Conservation (phyloP, 2,113 vertebrate genomes). For the Rousettus leschenaultii region DNA sequence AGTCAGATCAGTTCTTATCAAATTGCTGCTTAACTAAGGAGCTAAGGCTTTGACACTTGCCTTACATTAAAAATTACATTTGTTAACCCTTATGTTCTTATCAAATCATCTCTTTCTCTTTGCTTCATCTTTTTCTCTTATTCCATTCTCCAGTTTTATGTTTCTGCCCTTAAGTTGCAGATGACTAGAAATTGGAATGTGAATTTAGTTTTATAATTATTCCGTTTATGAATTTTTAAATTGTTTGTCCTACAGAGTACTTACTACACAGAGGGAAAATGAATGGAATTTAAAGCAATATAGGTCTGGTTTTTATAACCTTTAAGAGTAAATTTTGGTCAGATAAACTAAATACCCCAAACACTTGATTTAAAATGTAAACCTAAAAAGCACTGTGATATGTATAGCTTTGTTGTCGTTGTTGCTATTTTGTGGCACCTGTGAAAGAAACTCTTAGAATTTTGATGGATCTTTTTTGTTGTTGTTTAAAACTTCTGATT, state of each 20-base stretch:
- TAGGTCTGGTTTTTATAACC: neutral
- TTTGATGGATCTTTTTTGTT: neutral
- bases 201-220: neutral
- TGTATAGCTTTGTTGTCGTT: neutral
- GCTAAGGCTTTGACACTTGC: neutral
- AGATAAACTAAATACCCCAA: neutral
- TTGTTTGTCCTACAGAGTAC: neutral
- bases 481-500: neutral
- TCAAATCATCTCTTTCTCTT: neutral
- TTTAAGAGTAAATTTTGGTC: neutral
- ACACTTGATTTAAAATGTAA: constrained; percentile 25
- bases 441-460: neutral
- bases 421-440: neutral
- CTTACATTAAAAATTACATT: neutral
- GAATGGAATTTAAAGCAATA: neutral
- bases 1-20: neutral
- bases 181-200: neutral
- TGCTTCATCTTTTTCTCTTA: neutral
- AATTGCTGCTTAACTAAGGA: neutral
- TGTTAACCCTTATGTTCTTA: neutral
- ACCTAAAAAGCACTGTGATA: neutral
- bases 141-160: neutral
- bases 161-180: constrained; percentile 5
- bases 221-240: neutral
- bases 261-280: neutral